phyloP scores from a whole-genome alignment of 2,797 vertebrate genomes.

The Ateles fusciceps region DNA sequence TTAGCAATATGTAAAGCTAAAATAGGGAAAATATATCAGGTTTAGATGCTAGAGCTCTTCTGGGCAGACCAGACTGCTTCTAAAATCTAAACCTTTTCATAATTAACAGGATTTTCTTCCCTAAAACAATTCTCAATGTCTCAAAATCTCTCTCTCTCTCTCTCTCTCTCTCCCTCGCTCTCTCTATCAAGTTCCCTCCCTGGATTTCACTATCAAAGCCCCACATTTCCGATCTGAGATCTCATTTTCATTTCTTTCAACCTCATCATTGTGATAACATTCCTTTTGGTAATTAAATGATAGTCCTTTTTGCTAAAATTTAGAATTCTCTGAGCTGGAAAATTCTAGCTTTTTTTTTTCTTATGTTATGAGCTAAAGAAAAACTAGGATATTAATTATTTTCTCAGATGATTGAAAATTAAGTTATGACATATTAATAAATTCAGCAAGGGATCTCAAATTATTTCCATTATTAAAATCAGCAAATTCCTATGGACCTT shows the following conservation, averaged over 20 bases:
- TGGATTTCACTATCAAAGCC: neutral
- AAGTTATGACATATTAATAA: constrained; percentile 2
- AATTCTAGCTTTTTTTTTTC: neutral
- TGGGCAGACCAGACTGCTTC: neutral
- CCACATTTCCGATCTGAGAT: neutral
- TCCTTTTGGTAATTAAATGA: neutral
- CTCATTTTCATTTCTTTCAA: neutral
- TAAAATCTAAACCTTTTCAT: neutral
- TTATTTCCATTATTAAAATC: neutral
- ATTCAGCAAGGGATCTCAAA: neutral
- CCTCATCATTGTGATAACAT: neutral
- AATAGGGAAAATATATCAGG: neutral
- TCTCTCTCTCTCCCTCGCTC: too few species aligned
- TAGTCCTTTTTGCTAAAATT: neutral
- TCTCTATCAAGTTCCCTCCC: neutral
- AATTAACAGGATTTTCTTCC: neutral
- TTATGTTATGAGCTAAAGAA: neutral
- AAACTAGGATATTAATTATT: neutral
- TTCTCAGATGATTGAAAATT: neutral
- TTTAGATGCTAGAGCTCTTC: neutral
- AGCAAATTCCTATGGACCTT: neutral
- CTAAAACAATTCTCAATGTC: neutral
- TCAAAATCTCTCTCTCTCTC: neutral
- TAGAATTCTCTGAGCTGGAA: neutral
- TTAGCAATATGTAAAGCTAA: neutral